A percentile compares a stretch with the other conserved stretches of the same genome.
phyloP scores from a whole-genome alignment of 1,140 invertebrate species.

The Rhopalosiphum maidis region DNA sequence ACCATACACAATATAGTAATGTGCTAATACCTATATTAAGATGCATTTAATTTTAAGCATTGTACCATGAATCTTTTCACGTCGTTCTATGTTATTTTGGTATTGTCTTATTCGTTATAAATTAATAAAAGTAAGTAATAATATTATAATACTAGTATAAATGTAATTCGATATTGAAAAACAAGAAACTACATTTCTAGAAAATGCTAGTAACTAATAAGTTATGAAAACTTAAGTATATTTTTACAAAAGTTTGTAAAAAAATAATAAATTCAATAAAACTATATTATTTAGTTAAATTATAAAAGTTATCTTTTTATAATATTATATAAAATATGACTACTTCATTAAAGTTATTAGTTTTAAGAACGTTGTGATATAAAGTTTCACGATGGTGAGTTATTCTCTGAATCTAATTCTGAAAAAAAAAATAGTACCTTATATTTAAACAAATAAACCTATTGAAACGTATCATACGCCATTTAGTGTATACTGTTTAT shows the following conservation, averaged over 20 bases:
- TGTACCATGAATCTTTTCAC: not conserved
- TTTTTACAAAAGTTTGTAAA: too few species aligned
- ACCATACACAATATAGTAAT: too few species aligned
- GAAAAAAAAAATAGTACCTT: not conserved
- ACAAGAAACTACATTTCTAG: too few species aligned
- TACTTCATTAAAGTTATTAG: not conserved
- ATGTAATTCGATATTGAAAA: too few species aligned
- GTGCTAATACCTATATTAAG: too few species aligned
- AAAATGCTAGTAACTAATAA: too few species aligned
- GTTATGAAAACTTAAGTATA: too few species aligned
- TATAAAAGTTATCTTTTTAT: too few species aligned
- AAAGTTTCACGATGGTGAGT: not conserved
- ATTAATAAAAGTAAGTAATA: not conserved
- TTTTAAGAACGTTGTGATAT: not conserved
- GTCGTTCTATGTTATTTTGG: not conserved
- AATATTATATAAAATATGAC: too few species aligned
- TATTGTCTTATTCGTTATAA: not conserved
- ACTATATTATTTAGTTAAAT: not conserved
- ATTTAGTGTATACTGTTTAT: not conserved
- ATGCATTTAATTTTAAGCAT: too few species aligned
- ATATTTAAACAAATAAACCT: not conserved
- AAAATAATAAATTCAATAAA: not conserved
- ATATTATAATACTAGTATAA: not conserved
- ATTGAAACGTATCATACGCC: not conserved
- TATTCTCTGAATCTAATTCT: not conserved